phyloP scores from a whole-genome alignment of 1,140 invertebrate genomes.

The Drosophila arawakana region DNA sequence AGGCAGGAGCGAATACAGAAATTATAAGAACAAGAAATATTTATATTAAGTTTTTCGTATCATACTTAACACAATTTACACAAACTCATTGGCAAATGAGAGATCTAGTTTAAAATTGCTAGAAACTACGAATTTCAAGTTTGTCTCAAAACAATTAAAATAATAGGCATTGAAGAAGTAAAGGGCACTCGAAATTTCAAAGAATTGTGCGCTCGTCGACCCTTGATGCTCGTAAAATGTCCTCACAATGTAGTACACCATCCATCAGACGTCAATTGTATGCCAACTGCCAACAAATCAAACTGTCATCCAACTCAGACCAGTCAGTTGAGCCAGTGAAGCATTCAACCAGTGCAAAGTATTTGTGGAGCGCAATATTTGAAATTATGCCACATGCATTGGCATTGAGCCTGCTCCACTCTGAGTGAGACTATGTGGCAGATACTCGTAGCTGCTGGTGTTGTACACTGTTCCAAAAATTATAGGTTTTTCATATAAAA shows the following conservation, averaged over 20 bases:
- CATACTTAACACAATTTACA: not conserved
- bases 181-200: conserved; percentile 27
- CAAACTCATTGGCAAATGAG: not conserved
- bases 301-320: conserved; percentile 67
- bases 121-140: not conserved
- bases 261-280: conserved; percentile 82
- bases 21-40: conserved; percentile 13
- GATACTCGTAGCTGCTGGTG: not conserved
- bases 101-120: not conserved
- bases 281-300: conserved; percentile 82
- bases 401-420: conserved; percentile 29
- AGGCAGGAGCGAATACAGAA: not conserved
- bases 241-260: conserved; percentile 80
- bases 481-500: no score
- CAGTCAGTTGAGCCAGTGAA: conserved; percentile 61
- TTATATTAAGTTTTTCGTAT: conserved; percentile 14
- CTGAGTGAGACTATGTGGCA: conserved; percentile 17
- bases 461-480: not conserved
- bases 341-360: conserved; percentile 72
- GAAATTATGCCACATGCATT: conserved; percentile 78
- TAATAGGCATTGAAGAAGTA: conserved; percentile 30
- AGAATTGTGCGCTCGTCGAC: conserved; percentile 27
- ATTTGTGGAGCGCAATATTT: conserved; percentile 79
- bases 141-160: conserved; percentile 52
- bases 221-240: conserved; percentile 59